These are phyloP conservation scores for Merluccius polli DNA, from an alignment of 2,797 vertebrate species.

Conservation along the genomic window DNA sequence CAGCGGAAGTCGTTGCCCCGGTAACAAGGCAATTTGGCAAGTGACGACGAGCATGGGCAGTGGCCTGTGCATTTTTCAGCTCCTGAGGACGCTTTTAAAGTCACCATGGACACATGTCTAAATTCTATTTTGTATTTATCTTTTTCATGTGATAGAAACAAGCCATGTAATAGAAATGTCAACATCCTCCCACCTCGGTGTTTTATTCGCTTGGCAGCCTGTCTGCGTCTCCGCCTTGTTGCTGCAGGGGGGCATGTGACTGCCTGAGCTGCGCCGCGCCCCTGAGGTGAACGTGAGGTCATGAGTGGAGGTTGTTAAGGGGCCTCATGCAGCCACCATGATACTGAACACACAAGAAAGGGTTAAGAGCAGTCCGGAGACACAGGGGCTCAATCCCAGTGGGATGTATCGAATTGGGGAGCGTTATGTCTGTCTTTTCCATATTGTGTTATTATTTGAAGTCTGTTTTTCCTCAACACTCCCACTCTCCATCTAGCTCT, in stretches of 20 bases:
- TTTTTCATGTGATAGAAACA: not conserved
- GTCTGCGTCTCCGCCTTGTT: not conserved
- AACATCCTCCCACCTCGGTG: not conserved
- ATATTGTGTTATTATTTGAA: no score
- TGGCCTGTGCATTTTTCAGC: conserved; percentile 35
- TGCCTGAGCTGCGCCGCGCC: not conserved
- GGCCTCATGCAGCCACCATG: no score
- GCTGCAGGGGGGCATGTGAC: not conserved
- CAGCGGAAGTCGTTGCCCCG: conserved; percentile 49
- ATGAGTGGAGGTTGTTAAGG: not conserved
- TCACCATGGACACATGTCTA: not conserved
- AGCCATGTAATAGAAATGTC: not conserved
- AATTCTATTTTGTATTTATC: not conserved
- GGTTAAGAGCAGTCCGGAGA: not conserved
- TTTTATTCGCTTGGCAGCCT: not conserved
- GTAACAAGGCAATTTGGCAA: conserved; percentile 30
- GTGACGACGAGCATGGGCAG: conserved; percentile 15
- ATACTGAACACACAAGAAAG: not conserved
- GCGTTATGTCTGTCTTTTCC: no score
- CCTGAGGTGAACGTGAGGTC: not conserved
- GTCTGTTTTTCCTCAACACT: not conserved
- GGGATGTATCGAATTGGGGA: no score
- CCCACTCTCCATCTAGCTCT: not conserved
- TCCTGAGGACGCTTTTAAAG: conserved; percentile 17
- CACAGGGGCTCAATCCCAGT: no score